Conservation (phyloP, 2,797 vertebrate species). For the Chelonia mydas region DNA sequence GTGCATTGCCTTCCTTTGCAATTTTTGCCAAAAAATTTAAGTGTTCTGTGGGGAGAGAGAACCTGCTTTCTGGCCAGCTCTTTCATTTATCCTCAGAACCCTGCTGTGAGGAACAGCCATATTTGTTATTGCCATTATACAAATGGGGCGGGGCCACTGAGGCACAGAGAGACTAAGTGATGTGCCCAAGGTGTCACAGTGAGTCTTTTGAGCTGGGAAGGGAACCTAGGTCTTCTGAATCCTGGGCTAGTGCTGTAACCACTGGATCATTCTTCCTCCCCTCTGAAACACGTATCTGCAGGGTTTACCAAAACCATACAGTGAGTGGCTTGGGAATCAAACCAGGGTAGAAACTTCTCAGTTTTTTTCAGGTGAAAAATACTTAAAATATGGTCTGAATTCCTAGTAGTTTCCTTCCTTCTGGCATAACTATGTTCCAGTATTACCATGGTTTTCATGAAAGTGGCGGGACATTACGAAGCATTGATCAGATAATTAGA, state of each 20-base stretch:
- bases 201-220: neutral
- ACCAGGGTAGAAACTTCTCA: neutral
- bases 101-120: neutral
- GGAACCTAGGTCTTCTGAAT: neutral
- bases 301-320: neutral
- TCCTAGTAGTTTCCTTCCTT: neutral
- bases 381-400: neutral
- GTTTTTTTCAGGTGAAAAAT: neutral
- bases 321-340: neutral
- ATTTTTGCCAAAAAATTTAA: neutral
- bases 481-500: conserved; percentile 67
- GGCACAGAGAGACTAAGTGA: neutral
- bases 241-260: neutral
- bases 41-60: neutral
- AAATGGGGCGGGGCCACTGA: neutral
- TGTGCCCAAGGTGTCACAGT: neutral
- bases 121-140: neutral
- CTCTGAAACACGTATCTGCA: neutral
- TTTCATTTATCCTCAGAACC: neutral
- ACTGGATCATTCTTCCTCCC: neutral
- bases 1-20: neutral
- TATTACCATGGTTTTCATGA: conserved; percentile 32
- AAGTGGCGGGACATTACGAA: neutral
- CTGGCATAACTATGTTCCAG: neutral
- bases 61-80: neutral